Conservation (phyloP, 2,113 vertebrate genomes). For the Gymnarchus niloticus region DNA sequence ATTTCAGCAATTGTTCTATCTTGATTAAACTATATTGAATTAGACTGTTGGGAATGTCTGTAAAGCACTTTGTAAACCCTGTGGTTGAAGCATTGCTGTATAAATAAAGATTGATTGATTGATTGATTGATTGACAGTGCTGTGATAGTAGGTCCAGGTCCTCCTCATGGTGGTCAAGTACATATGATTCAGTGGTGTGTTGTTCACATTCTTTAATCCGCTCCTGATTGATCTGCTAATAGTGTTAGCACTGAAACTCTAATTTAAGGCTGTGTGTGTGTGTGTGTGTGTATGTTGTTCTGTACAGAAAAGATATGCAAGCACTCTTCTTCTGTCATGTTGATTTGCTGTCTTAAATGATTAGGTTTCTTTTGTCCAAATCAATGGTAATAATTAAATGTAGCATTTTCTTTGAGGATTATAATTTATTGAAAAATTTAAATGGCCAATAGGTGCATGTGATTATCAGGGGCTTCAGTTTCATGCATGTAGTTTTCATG, state of each 20-base stretch:
- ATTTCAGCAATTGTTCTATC: slow-evolving; percentile 29
- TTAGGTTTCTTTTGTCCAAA: background rate
- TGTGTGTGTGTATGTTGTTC: background rate
- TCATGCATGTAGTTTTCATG: background rate
- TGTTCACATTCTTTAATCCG: background rate
- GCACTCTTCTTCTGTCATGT: background rate
- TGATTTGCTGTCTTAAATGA: background rate
- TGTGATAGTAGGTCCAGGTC: background rate
- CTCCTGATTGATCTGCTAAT: background rate
- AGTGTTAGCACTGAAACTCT: background rate
- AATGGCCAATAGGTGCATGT: background rate
- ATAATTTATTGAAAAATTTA: background rate
- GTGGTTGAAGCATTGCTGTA: too few species aligned
- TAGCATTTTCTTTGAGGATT: background rate
- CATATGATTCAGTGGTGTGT: background rate
- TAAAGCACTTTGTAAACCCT: too few species aligned
- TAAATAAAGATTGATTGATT: too few species aligned
- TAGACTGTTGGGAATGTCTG: background rate
- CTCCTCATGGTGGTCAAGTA: background rate
- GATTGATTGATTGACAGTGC: too few species aligned
- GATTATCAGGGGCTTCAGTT: background rate
- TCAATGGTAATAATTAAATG: background rate
- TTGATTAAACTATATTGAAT: slow-evolving; percentile 54
- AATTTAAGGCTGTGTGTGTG: background rate
- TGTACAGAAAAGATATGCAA: background rate